A percentile compares a stretch with the other conserved stretches of the same genome.
phyloP scores from a whole-genome alignment of 2,888 invertebrate genomes.

The Zele albiditarsus region DNA sequence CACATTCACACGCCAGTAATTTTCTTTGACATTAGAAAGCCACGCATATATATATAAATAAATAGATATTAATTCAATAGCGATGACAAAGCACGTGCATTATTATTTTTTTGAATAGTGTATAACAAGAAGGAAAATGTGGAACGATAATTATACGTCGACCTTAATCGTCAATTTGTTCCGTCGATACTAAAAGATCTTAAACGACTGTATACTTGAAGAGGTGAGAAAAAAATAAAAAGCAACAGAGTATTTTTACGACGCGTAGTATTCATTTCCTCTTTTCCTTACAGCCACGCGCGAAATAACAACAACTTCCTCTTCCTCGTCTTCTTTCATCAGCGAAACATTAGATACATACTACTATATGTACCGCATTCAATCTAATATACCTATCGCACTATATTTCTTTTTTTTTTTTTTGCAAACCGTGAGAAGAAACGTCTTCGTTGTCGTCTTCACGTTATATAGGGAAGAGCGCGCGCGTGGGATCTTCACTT shows the following conservation, averaged over 20 bases:
- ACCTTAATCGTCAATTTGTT: slow-evolving; percentile 15
- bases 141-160: slow-evolving; percentile 37
- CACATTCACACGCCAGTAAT: slow-evolving; percentile 29
- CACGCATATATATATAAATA: slow-evolving; percentile 24
- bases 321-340: slow-evolving; percentile 42
- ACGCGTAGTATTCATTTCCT: slow-evolving; percentile 13
- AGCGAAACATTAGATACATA: slow-evolving; percentile 6
- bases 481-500: slow-evolving; percentile 58
- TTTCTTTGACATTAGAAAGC: slow-evolving; percentile 47
- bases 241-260: slow-evolving; percentile 1
- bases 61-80: slow-evolving; percentile 53
- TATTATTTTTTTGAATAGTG: slow-evolving; percentile 35
- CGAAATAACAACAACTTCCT: slow-evolving; percentile 45
- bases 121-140: neutral
- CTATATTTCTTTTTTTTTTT: slow-evolving; percentile 38
- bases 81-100: slow-evolving; percentile 48
- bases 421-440: slow-evolving; percentile 59
- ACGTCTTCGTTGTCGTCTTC: slow-evolving; percentile 43
- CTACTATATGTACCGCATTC: neutral
- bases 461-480: slow-evolving; percentile 48
- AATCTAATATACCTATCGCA: slow-evolving; percentile 11
- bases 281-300: slow-evolving; percentile 29
- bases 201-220: neutral
- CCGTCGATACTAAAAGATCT: neutral
- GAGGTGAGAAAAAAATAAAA: neutral